phyloP scores from a whole-genome alignment of 2,888 invertebrate species.

The Strigamia transsilvanica region DNA sequence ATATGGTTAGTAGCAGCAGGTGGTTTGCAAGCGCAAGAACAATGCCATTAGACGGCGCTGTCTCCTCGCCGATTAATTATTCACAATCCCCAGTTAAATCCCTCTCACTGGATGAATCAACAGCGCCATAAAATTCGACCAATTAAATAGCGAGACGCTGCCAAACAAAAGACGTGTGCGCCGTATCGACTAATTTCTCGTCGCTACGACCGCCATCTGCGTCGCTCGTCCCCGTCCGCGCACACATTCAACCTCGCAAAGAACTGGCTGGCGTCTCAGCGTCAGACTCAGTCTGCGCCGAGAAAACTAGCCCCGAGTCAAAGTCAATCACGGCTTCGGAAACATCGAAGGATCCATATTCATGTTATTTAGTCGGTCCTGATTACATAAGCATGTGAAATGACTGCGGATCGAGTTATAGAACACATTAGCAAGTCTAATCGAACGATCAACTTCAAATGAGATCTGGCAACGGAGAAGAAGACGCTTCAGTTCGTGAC shows the following conservation, averaged over 20 bases:
- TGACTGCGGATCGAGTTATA: constrained; percentile 44
- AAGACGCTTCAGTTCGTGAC: constrained; percentile 20
- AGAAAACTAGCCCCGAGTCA: constrained; percentile 11
- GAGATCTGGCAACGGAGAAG: constrained; percentile 25
- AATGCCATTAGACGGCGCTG: constrained; percentile 48
- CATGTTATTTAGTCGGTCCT: constrained; percentile 53
- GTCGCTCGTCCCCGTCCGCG: background rate
- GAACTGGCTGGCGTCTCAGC: background rate
- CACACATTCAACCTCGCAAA: background rate
- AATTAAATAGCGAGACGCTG: constrained; percentile 27
- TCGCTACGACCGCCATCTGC: constrained; percentile 11
- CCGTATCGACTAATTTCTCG: constrained; percentile 25
- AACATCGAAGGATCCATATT: constrained; percentile 48
- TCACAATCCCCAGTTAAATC: constrained; percentile 40
- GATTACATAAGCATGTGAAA: constrained; percentile 53
- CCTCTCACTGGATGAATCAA: constrained; percentile 20
- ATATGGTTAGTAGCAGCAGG: constrained; percentile 53
- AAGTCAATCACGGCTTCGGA: constrained; percentile 19
- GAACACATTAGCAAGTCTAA: constrained; percentile 44
- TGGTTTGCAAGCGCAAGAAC: constrained; percentile 51
- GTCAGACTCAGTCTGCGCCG: background rate
- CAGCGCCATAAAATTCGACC: constrained; percentile 24
- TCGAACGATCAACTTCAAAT: constrained; percentile 40
- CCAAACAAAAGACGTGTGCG: constrained; percentile 13
- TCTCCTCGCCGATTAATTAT: constrained; percentile 51